phyloP scores from a whole-genome alignment of 2,797 vertebrate species.

The Sebastes elongatus region DNA sequence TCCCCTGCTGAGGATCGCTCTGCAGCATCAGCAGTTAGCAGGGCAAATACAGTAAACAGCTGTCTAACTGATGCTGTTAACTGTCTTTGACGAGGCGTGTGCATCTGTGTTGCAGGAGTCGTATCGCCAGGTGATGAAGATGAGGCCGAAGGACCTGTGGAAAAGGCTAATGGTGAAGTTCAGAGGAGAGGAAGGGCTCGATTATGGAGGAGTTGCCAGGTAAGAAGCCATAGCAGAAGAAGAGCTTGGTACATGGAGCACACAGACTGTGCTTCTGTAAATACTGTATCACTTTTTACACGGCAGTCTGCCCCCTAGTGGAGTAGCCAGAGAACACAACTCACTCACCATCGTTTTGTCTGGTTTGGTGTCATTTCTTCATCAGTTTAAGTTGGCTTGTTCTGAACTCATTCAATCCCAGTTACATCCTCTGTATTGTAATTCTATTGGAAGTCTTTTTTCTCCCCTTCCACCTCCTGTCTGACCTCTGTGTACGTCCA shows the following conservation, averaged over 20 bases:
- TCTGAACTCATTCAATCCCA: neutral
- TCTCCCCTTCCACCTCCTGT: neutral
- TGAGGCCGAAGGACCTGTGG: slow-evolving; percentile 98
- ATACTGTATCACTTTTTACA: neutral
- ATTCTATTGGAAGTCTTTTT: neutral
- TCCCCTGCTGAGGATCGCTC: neutral
- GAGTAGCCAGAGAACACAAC: neutral
- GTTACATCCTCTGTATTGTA: neutral
- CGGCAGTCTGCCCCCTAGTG: slow-evolving; percentile 49
- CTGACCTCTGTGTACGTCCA: neutral
- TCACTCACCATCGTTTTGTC: neutral
- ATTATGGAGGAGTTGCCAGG: slow-evolving; percentile 98
- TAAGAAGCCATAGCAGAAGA: slow-evolving; percentile 49
- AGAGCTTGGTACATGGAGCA: neutral
- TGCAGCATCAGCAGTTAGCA: neutral
- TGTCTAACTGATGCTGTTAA: neutral
- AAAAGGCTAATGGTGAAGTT: slow-evolving; percentile 99
- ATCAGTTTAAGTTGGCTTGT: neutral
- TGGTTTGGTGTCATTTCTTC: neutral
- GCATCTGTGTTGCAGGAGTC: slow-evolving; percentile 86
- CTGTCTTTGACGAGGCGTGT: neutral
- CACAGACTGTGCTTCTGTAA: neutral
- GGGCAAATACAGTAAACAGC: no score
- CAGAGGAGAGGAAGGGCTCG: slow-evolving; percentile 96
- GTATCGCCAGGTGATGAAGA: slow-evolving; percentile 99